Evolutionary conservation across 2,113 vertebrate genomes (phyloP).

Genomic region (Pachycephala philippinensis): DNA sequence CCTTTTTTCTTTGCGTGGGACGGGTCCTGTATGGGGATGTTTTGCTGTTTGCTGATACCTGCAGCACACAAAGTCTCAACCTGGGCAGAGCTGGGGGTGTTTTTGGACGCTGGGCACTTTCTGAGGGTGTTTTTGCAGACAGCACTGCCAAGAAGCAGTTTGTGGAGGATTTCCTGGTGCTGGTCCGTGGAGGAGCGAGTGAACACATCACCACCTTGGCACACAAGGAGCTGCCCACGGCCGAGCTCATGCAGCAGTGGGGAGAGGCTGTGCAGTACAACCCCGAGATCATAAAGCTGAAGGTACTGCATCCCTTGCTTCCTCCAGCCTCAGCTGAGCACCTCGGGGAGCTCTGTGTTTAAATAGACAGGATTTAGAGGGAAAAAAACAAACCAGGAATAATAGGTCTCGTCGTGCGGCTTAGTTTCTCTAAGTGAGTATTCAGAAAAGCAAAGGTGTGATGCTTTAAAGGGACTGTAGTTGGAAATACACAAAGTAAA

Average conservation of each 20-base stretch:
- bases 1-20: background rate
- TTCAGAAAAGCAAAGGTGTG: background rate
- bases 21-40: fast-evolving
- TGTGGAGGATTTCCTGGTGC: constrained; percentile 80
- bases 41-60: background rate
- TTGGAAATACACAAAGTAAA: background rate
- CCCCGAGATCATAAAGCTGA: constrained; percentile 81
- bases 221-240: constrained; percentile 76
- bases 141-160: constrained; percentile 22
- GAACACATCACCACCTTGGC: constrained; percentile 76
- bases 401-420: background rate
- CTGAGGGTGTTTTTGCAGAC: background rate
- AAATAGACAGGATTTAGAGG: background rate
- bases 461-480: background rate
- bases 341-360: background rate
- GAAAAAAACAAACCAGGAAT: background rate
- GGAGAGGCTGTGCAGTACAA: constrained; percentile 86
- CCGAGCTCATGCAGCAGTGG: constrained; percentile 85
- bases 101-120: background rate
- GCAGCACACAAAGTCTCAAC: background rate
- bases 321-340: background rate
- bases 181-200: constrained; percentile 83
- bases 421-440: fast-evolving
- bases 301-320: constrained; percentile 55
- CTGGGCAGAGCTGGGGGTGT: background rate